These are phyloP conservation scores for Pristis pectinata DNA, from an alignment of 2,797 vertebrate genomes.

Conservation along the genomic window DNA sequence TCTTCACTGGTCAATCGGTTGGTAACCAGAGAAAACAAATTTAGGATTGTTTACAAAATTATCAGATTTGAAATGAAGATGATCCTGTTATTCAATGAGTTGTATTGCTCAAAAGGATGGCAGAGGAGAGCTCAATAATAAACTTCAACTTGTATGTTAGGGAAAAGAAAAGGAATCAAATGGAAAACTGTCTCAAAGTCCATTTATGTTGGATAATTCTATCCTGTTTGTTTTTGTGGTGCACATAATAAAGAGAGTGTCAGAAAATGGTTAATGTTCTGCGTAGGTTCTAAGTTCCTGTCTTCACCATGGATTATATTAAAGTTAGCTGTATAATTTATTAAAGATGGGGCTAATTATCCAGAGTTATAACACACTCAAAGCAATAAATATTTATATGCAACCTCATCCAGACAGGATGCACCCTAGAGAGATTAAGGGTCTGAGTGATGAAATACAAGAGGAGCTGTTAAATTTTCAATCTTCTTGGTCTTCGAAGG, in stretches of 20 bases:
- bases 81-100: no score
- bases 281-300: background rate
- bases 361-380: background rate
- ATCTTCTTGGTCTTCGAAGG: background rate
- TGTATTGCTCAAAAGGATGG: no score
- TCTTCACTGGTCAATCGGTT: background rate
- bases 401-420: slow-evolving; percentile 18
- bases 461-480: background rate
- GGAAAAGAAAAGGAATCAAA: background rate
- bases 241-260: background rate
- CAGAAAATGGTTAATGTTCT: background rate
- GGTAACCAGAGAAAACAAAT: background rate
- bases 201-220: background rate
- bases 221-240: background rate
- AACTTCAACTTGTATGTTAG: no score
- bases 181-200: background rate
- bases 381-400: slow-evolving; percentile 12
- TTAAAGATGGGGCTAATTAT: slow-evolving; percentile 2
- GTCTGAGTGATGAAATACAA: background rate
- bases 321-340: background rate
- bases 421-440: background rate
- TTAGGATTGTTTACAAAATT: no score
- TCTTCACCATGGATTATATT: background rate
- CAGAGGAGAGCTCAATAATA: no score
- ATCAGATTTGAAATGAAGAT: no score